These are phyloP conservation scores for Psettodes erumei DNA, from an alignment of 2,113 vertebrate species.

Conservation along the genomic window DNA sequence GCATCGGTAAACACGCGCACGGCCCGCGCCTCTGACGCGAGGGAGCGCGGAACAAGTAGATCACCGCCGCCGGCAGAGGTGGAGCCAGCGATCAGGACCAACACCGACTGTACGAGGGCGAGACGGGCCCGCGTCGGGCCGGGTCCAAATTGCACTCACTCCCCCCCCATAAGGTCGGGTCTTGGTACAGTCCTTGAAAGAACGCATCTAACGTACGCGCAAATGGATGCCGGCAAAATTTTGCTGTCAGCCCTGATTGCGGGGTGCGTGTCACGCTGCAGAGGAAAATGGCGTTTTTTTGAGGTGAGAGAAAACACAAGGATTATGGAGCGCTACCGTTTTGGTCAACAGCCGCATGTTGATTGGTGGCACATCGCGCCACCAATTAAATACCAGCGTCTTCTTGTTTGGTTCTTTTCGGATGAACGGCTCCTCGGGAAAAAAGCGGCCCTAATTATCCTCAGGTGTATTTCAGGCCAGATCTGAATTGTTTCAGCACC, in stretches of 20 bases:
- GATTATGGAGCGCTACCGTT: too few relatives aligned
- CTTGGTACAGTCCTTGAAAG: neutral
- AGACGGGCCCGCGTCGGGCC: neutral
- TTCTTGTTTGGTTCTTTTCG: constrained; percentile 7
- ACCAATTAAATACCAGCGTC: constrained; percentile 15
- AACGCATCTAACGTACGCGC: neutral
- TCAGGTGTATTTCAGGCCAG: neutral
- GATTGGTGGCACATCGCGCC: constrained; percentile 10
- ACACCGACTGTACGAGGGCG: neutral
- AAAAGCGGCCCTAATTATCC: constrained; percentile 23
- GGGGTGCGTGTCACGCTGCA: neutral
- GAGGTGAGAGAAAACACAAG: too few relatives aligned
- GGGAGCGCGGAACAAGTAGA: neutral
- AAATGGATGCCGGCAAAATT: neutral
- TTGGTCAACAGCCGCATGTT: constrained; percentile 2
- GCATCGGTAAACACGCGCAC: neutral
- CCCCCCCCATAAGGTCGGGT: neutral
- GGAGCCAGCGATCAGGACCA: neutral
- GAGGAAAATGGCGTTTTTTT: neutral
- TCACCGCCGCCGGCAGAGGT: neutral
- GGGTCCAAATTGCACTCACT: neutral
- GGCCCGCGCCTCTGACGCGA: neutral
- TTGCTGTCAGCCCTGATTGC: neutral
- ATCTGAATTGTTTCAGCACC: neutral
- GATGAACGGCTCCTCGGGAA: constrained; percentile 16